Percentiles rank a stretch among this genome's conserved stretches.
Conservation (phyloP, 2,113 vertebrate species). For the Meleagris gallopavo region DNA sequence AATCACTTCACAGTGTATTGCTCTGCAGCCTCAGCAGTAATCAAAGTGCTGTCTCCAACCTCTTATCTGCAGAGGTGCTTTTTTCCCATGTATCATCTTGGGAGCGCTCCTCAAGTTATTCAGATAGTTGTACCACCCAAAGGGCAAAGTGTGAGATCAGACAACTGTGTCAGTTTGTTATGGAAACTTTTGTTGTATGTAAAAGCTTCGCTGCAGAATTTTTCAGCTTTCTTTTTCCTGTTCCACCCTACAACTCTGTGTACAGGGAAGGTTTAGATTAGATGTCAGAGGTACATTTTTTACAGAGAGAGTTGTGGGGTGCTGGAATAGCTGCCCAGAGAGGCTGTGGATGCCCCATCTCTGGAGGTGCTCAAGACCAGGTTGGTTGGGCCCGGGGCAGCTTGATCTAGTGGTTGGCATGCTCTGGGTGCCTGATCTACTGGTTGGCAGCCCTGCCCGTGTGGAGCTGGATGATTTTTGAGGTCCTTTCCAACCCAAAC, state of each 20-base stretch:
- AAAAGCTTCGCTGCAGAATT: conserved; percentile 7
- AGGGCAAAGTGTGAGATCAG: background rate
- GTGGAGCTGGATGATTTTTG: too few species aligned
- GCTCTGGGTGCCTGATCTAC: too few species aligned
- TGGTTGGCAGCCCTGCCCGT: too few species aligned
- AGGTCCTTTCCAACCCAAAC: too few species aligned
- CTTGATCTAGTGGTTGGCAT: too few species aligned
- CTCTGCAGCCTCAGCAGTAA: background rate
- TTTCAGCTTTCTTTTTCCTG: conserved; percentile 7
- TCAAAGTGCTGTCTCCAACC: background rate
- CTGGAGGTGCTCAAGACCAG: too few species aligned
- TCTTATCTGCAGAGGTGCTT: background rate
- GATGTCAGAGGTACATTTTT: too few species aligned
- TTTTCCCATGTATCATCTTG: background rate
- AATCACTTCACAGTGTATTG: background rate
- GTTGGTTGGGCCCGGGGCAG: too few species aligned
- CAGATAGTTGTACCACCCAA: background rate
- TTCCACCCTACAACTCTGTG: background rate
- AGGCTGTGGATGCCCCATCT: too few species aligned
- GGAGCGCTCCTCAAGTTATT: background rate
- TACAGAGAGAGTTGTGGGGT: too few species aligned
- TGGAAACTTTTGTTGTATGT: background rate
- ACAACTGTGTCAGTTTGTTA: background rate
- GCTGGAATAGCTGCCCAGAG: too few species aligned
- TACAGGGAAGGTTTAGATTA: background rate